A percentile compares a stretch with the other conserved stretches of the same genome.
These are phyloP conservation scores for Harmothoe impar DNA, from an alignment of 2,888 invertebrate species.

Conservation along the genomic window DNA sequence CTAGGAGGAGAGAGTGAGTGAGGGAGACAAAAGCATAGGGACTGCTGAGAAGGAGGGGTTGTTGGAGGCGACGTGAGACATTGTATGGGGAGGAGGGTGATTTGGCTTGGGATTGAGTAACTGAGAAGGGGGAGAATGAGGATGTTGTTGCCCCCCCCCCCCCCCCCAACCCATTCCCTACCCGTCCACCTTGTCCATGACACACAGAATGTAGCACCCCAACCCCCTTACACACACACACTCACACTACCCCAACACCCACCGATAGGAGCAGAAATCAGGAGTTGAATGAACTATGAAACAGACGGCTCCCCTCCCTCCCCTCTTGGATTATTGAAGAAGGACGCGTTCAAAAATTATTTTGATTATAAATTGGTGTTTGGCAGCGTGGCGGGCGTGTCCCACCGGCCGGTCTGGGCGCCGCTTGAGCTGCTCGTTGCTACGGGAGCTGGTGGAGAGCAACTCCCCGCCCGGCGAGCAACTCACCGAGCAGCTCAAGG, in stretches of 20 bases:
- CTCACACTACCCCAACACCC: not conserved
- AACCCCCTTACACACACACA: not conserved
- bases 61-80: no score
- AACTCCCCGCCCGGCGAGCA: not conserved
- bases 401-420: not conserved
- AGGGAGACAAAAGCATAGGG: not conserved
- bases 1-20: no score
- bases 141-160: slow-evolving; percentile 13
- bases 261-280: not conserved
- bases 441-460: not conserved
- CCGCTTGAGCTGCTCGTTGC: not conserved
- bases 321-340: not conserved
- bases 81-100: not conserved
- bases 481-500: not conserved
- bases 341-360: slow-evolving; percentile 1
- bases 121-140: not conserved
- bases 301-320: not conserved
- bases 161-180: not conserved
- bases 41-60: not conserved
- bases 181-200: no score
- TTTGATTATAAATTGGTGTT: slow-evolving; percentile 26
- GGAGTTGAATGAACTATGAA: not conserved
- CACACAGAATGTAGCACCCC: no score
- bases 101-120: not conserved
- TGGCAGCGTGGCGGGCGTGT: not conserved